Base-by-base conservation (phyloP, 2,888 invertebrate species). In the Leptarthrus brevirostris region DNA sequence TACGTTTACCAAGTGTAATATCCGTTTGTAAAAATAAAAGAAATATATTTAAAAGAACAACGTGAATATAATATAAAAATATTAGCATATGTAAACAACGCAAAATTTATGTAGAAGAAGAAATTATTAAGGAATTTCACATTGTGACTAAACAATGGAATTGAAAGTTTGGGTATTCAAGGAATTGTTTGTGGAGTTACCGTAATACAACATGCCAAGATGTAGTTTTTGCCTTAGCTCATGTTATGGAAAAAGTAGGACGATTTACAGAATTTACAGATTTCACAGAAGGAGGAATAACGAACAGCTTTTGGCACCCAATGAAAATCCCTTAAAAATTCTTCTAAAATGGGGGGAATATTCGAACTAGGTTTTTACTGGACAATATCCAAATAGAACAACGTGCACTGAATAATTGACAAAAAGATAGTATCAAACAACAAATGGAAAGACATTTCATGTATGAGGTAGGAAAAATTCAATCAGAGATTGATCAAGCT, bases 91-190 rank as follows among this genome's bases (percentile, higher is more conserved):
- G n/a, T n/a, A n/a, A n/a, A 30, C 4, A 30, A 6, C 8, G 0
- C 4, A 30, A 30, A 6, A n/a, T n/a, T n/a, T n/a, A n/a, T n/a
- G n/a, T n/a, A n/a, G n/a, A n/a, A n/a, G n/a, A n/a, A n/a, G n/a
- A n/a, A n/a, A n/a, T n/a, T n/a, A n/a, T n/a, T n/a, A n/a, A n/a
- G 24, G 34, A 58, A 58, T 58, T 58, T 58, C 26, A 58, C n/a
- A n/a, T n/a, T n/a, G n/a, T n/a, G n/a, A n/a, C n/a, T n/a, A n/a
- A 74, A 79, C 77, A 86, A 98, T 98, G 98, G 98, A 98, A 90
- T 88, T 99, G 82, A 98, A 98, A 89, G 97, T 99, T 86, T 97
- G 97, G 96, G 97, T 81, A 96, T 97, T 85, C 97, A 97, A 88
- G 90, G 98, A 83, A 96, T 98, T 85, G 96, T 99, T 81, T 98